phyloP scores from a whole-genome alignment of 2,113 vertebrate species.

The Ailuropoda melanoleuca region DNA sequence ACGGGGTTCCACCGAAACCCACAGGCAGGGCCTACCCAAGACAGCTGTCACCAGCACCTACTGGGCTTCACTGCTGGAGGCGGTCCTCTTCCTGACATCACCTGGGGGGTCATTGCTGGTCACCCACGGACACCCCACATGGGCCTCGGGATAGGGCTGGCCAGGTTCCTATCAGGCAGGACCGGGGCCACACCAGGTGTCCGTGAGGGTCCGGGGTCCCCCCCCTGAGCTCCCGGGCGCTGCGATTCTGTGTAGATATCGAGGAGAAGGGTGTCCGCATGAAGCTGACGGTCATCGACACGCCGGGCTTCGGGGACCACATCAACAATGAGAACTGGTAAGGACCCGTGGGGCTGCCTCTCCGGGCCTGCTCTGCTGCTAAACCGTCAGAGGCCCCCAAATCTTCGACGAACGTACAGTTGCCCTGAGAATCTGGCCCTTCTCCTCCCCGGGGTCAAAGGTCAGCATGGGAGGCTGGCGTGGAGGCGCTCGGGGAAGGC shows the following conservation, averaged over 20 bases:
- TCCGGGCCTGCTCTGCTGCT: too few species aligned
- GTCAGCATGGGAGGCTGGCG: neutral
- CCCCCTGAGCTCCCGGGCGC: fast-evolving
- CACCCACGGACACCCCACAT: fast-evolving
- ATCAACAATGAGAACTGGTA: slow-evolving; percentile 99
- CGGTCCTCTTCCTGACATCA: fast-evolving
- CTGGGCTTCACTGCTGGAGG: fast-evolving
- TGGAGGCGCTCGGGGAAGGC: neutral
- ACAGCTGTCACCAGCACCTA: fast-evolving
- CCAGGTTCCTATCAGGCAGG: neutral
- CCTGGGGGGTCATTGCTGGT: neutral
- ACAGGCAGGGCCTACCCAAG: fast-evolving
- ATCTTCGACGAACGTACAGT: neutral
- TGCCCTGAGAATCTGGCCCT: neutral
- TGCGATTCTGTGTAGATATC: slow-evolving; percentile 86
- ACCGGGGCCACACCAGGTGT: fast-evolving
- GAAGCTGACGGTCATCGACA: slow-evolving; percentile 98
- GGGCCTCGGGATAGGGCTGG: neutral
- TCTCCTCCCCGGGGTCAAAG: fast-evolving
- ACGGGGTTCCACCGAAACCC: too few species aligned
- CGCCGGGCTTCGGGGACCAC: slow-evolving; percentile 97
- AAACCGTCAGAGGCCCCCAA: too few species aligned
- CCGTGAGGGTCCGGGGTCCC: fast-evolving
- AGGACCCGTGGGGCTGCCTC: neutral
- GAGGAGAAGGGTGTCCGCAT: slow-evolving; percentile 98